phyloP scores from a whole-genome alignment of 2,797 vertebrate genomes.

The Sphenopsis melanotis region DNA sequence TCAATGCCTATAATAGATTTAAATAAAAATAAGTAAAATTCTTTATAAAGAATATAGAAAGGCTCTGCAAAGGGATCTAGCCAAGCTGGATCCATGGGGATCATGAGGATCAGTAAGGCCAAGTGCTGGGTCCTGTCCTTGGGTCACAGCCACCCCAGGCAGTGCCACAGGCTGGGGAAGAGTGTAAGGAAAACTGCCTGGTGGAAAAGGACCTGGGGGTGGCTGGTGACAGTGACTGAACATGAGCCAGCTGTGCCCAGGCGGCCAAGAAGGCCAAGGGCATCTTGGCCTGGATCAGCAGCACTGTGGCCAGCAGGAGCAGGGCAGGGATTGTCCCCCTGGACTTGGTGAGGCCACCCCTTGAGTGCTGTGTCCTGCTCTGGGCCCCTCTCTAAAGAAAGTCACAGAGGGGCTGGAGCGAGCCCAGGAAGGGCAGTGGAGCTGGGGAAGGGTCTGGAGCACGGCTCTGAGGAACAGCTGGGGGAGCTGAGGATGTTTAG shows the following conservation, averaged over 20 bases:
- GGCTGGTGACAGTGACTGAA: neutral
- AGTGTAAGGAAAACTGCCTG: too few relatives aligned
- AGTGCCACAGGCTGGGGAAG: neutral
- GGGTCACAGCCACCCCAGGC: neutral
- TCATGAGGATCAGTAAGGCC: neutral
- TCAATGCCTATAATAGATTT: neutral
- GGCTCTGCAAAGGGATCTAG: neutral
- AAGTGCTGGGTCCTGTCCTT: neutral
- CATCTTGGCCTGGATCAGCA: neutral
- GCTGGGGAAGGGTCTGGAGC: neutral
- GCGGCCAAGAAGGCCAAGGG: neutral
- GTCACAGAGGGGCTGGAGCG: rapidly evolving
- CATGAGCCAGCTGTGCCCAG: neutral
- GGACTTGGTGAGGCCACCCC: neutral
- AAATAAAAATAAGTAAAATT: neutral
- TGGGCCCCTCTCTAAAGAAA: neutral
- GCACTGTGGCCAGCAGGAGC: rapidly evolving
- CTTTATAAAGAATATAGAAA: neutral
- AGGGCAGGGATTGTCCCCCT: neutral
- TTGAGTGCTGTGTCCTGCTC: neutral
- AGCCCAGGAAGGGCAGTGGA: neutral
- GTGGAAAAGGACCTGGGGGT: neutral
- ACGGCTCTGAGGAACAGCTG: neutral
- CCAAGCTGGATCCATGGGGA: neutral
- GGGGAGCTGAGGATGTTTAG: neutral